A percentile compares a stretch with the other conserved stretches of the same genome.
phyloP scores from a whole-genome alignment of 2,113 vertebrate genomes.

The Mesoclemmys tuberculata region DNA sequence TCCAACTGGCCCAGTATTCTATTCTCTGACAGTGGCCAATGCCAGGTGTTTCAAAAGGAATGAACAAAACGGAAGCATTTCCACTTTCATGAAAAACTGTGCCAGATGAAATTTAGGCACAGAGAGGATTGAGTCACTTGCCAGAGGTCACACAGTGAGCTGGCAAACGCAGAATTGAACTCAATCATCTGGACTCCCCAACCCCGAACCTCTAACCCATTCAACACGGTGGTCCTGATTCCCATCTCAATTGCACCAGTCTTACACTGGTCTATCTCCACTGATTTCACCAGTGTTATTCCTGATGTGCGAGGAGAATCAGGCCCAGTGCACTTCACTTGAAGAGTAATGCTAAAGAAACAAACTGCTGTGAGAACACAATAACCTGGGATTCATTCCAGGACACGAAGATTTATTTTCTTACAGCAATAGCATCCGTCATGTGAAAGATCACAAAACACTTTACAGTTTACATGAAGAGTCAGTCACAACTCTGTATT shows the following conservation, averaged over 20 bases:
- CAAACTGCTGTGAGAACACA: fast-evolving
- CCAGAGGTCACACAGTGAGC: fast-evolving
- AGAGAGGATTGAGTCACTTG: fast-evolving
- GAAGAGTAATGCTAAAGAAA: neutral
- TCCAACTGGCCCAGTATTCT: no score
- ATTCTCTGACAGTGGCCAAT: no score
- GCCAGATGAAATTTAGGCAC: neutral
- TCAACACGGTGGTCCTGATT: neutral
- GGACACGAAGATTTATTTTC: neutral
- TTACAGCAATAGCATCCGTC: neutral
- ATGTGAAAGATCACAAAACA: neutral
- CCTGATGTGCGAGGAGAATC: neutral
- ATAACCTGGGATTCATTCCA: neutral
- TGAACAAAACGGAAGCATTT: neutral
- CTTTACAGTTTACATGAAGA: neutral
- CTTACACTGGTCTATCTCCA: neutral
- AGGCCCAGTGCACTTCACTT: neutral
- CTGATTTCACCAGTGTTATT: neutral
- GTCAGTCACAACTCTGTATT: neutral
- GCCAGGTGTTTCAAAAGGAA: no score
- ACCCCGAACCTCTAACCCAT: neutral
- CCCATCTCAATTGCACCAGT: fast-evolving
- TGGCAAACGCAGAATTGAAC: fast-evolving
- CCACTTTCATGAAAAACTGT: neutral
- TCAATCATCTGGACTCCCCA: fast-evolving